Base-by-base conservation (phyloP, 2,888 invertebrate species). In the Caenorhabditis sp. region DNA sequence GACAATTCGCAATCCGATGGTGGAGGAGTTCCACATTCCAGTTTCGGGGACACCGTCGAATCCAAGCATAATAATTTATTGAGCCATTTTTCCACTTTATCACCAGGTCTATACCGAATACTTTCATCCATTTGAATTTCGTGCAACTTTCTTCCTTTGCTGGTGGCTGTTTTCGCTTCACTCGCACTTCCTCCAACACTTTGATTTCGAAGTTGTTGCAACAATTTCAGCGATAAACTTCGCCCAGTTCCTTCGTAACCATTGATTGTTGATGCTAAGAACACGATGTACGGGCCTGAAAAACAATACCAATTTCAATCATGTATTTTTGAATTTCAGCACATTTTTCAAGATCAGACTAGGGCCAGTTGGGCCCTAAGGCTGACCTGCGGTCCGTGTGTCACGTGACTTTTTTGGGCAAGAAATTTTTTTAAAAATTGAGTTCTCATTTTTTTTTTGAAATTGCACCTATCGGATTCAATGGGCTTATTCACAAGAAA, bases 251-350 rank as follows among this genome's bases (percentile, higher is more conserved):
- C 87, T 73, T 84, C 88, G 83, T 88, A 92, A 88, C 99, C 99
- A 85, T 96, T 94, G 53, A 97, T 94, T 0, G 99, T 99, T 0
- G 97, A 99, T 0, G 99, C 93, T 87, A 99, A 91, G 88, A 99
- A 94, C 14, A 86, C 83, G 57, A 86, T 69, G 70, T 82, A 84
- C 8, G 81, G 81, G 0, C 85, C 85, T 83, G 57, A 63, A 73
- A 60, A 51, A 36, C 26, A 19, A n/a, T n/a, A n/a, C n/a, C n/a
- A n/a, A n/a, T n/a, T n/a, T n/a, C n/a, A n/a, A n/a, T n/a, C n/a
- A n/a, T n/a, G n/a, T n/a, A n/a, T n/a, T n/a, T n/a, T n/a, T n/a
- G n/a, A n/a, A n/a, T n/a, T n/a, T n/a, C n/a, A n/a, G n/a, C n/a
- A n/a, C n/a, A n/a, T n/a, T n/a, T n/a, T n/a, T n/a, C n/a, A n/a